Evolutionary conservation across 2,797 vertebrate species (phyloP).

Genomic region (Etheostoma nigrum): DNA sequence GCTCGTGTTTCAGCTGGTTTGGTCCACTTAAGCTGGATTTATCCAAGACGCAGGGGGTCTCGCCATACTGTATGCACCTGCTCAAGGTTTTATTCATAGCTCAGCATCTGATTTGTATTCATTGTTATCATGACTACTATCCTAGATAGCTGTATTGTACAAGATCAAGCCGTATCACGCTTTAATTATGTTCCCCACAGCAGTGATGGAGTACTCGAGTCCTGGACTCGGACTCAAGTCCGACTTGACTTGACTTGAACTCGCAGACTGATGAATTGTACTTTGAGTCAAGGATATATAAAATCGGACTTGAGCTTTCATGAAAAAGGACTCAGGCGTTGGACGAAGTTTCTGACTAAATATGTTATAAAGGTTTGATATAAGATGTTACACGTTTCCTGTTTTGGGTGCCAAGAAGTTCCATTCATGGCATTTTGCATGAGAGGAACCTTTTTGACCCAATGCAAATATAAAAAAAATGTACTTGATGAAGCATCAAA

Average conservation of each 20-base stretch:
- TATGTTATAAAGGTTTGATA: too few species aligned
- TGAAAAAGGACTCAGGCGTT: too few species aligned
- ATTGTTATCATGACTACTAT: background rate
- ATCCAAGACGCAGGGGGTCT: background rate
- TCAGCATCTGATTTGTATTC: constrained; percentile 4
- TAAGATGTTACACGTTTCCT: too few species aligned
- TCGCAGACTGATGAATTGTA: too few species aligned
- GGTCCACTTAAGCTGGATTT: constrained; percentile 8
- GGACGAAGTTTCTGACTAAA: too few species aligned
- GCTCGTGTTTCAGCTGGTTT: background rate
- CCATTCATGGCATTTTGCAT: background rate
- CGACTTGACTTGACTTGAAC: too few species aligned
- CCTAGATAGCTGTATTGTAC: background rate
- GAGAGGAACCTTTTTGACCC: background rate
- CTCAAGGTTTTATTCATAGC: constrained; percentile 14
- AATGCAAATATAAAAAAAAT: background rate
- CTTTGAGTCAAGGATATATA: too few species aligned
- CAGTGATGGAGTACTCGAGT: too few species aligned
- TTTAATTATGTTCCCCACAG: constrained; percentile 12
- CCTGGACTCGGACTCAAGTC: too few species aligned
- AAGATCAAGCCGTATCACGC: background rate
- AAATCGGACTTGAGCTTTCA: too few species aligned
- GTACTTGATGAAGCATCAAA: background rate
- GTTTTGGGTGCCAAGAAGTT: too few species aligned
- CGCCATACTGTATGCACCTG: background rate